phyloP scores from a whole-genome alignment of 1,140 invertebrate genomes.

The Adoxophyes honmai region DNA sequence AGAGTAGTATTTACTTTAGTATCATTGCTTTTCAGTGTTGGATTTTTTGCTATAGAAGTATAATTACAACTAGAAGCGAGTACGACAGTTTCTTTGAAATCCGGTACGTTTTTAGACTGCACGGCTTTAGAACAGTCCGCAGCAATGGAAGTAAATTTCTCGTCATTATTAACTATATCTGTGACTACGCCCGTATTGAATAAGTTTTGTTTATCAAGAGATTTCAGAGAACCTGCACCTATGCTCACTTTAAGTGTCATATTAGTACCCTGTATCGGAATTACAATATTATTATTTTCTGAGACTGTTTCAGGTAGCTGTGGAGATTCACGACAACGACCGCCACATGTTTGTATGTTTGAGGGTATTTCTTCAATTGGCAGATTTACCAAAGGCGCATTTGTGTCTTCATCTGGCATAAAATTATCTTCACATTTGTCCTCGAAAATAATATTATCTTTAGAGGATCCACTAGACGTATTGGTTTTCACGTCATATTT shows the following conservation, averaged over 20 bases:
- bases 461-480: not conserved
- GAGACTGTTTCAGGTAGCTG: not conserved
- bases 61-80: no score
- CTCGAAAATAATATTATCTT: not conserved
- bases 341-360: not conserved
- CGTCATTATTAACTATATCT: constrained; percentile 25
- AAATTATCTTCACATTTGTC: not conserved
- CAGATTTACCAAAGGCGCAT: not conserved
- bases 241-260: constrained; percentile 62
- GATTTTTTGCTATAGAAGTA: no score
- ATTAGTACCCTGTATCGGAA: constrained; percentile 61
- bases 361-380: not conserved
- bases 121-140: constrained; percentile 56
- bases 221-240: constrained; percentile 22
- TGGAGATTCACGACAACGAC: not conserved
- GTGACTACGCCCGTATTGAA: constrained; percentile 26
- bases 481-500: not conserved
- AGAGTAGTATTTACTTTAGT: no score
- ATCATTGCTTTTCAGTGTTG: no score
- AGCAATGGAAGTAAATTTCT: constrained; percentile 38
- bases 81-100: no score
- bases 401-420: not conserved
- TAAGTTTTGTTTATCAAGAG: not conserved
- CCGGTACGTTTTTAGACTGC: constrained; percentile 30
- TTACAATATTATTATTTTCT: constrained; percentile 48